Percentiles rank a stretch among this genome's conserved stretches.
phyloP scores from a whole-genome alignment of 1,140 invertebrate genomes.

The Caenorhabditis latens region DNA sequence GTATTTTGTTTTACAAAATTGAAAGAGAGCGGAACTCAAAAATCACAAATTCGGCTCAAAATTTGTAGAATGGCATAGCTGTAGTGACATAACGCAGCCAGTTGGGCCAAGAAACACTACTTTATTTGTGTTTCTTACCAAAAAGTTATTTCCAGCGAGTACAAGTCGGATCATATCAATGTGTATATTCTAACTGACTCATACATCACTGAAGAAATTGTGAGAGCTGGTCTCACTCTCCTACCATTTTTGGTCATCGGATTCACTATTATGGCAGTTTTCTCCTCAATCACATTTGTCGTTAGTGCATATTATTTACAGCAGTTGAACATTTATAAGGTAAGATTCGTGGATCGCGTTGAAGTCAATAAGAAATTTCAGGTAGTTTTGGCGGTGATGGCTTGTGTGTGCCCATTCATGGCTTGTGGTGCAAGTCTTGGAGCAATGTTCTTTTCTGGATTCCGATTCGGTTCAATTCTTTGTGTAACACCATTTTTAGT shows the following conservation, averaged over 20 bases:
- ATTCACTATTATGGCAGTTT: constrained; percentile 74
- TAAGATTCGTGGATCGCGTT: not conserved
- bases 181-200: constrained; percentile 74
- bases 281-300: constrained; percentile 74
- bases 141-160: constrained; percentile 71
- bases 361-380: constrained; percentile 23
- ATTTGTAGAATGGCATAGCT: no score
- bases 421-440: constrained; percentile 75
- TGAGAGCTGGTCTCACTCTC: constrained; percentile 74
- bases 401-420: constrained; percentile 76
- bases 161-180: constrained; percentile 74
- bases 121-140: no score
- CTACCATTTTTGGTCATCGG: constrained; percentile 76
- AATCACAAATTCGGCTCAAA: no score
- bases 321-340: constrained; percentile 64
- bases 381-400: constrained; percentile 71
- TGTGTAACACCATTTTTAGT: constrained; percentile 75
- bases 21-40: no score
- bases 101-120: no score
- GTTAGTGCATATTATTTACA: constrained; percentile 67
- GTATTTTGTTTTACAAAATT: not conserved
- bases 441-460: constrained; percentile 73
- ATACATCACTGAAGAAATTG: constrained; percentile 74
- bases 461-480: constrained; percentile 71
- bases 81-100: no score